phyloP scores from a whole-genome alignment of 2,888 invertebrate genomes.

The Caenorhabditis panamensis region DNA sequence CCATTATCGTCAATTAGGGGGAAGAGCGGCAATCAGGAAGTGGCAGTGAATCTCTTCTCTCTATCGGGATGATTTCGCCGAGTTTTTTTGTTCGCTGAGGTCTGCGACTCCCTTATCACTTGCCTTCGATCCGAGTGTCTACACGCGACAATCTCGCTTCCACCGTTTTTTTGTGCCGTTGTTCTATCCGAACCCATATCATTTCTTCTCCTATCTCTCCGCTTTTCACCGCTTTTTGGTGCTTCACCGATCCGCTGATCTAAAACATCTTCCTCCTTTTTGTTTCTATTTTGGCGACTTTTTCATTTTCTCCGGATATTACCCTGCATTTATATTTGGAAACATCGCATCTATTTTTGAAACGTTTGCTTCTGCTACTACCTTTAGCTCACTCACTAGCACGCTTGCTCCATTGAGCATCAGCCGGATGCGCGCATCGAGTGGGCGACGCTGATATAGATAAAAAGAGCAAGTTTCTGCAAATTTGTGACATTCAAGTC shows the following conservation, averaged over 20 bases:
- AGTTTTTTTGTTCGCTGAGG: constrained; percentile 46
- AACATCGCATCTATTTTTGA: constrained; percentile 37
- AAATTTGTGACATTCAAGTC: neutral
- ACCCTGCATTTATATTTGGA: neutral
- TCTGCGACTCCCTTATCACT: constrained; percentile 53
- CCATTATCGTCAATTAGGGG: constrained; percentile 55
- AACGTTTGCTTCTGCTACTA: neutral
- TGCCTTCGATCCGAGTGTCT: constrained; percentile 38
- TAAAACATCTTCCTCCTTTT: constrained; percentile 15
- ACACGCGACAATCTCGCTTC: constrained; percentile 52
- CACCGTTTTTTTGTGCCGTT: constrained; percentile 47
- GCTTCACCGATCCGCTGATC: constrained; percentile 20
- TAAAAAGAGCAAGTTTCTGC: constrained; percentile 32
- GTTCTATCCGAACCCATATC: constrained; percentile 37
- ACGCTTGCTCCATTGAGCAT: constrained; percentile 29
- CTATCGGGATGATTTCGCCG: constrained; percentile 48
- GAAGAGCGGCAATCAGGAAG: constrained; percentile 54
- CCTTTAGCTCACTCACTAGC: neutral
- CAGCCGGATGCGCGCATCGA: constrained; percentile 49
- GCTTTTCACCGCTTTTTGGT: constrained; percentile 42
- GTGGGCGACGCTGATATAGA: constrained; percentile 32
- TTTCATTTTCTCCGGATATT: constrained; percentile 31
- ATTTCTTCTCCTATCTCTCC: constrained; percentile 28
- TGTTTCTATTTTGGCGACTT: neutral
- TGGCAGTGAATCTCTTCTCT: constrained; percentile 41